phyloP scores from a whole-genome alignment of 2,888 invertebrate genomes.

The Hofmannophila pseudospretella region DNA sequence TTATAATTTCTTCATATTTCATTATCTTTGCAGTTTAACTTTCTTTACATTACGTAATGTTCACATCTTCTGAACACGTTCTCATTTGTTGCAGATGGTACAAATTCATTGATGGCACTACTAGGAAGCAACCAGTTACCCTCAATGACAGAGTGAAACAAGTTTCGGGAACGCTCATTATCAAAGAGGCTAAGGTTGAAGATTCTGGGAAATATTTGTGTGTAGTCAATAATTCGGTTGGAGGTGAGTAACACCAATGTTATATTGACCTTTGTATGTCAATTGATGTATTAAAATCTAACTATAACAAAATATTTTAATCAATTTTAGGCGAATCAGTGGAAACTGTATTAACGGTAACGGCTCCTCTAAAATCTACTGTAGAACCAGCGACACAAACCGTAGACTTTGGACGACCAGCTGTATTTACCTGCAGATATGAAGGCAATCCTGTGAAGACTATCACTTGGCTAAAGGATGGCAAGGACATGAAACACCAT shows the following conservation, averaged over 20 bases:
- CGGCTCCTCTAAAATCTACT: conserved; percentile 91
- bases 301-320: not conserved
- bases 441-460: conserved; percentile 94
- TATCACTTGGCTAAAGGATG: conserved; percentile 95
- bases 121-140: conserved; percentile 91
- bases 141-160: conserved; percentile 93
- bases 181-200: conserved; percentile 92
- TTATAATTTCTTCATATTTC: no score
- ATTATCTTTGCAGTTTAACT: not conserved
- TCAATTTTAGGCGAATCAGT: conserved; percentile 88
- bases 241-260: conserved; percentile 70
- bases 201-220: conserved; percentile 97
- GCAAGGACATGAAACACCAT: conserved; percentile 89
- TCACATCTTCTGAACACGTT: conserved; percentile 37
- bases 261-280: no score
- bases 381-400: conserved; percentile 95
- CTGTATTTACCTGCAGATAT: conserved; percentile 93
- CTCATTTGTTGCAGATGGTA: conserved; percentile 91
- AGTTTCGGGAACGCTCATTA: conserved; percentile 95
- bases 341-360: conserved; percentile 94
- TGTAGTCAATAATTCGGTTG: conserved; percentile 96
- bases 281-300: not conserved
- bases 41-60: conserved; percentile 3
- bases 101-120: conserved; percentile 93
- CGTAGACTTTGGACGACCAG: conserved; percentile 95